Evolutionary conservation across 1,140 invertebrate species (phyloP).

Genomic region (Dinothrombium tinctorium): DNA sequence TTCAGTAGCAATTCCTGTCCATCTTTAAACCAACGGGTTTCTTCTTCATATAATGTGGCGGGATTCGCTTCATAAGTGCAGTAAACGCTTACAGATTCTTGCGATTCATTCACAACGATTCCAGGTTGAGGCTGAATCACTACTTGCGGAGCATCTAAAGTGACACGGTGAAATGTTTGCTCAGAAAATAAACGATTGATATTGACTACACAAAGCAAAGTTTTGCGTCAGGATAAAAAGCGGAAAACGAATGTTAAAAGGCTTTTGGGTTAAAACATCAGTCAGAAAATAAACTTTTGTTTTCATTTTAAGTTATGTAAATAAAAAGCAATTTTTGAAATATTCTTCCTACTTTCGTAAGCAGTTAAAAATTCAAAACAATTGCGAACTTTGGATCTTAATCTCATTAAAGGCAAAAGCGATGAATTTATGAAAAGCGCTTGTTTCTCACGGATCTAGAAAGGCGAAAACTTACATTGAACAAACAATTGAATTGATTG

Average conservation of each 20-base stretch:
- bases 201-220: no score
- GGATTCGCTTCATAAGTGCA: constrained; percentile 18
- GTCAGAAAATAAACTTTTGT: no score
- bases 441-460: no score
- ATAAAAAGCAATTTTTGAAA: no score
- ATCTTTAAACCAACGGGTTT: constrained; percentile 15
- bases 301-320: no score
- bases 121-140: constrained; percentile 15
- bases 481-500: constrained; percentile 8
- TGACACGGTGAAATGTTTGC: background rate
- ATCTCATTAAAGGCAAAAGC: no score
- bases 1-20: constrained; percentile 10
- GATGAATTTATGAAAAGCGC: no score
- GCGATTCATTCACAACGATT: constrained; percentile 15
- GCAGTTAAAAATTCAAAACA: no score
- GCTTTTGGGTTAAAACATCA: background rate
- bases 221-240: no score
- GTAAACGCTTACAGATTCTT: constrained; percentile 12
- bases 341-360: no score
- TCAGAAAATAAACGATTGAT: constrained; percentile 5
- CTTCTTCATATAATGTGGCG: constrained; percentile 10
- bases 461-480: constrained; percentile 6
- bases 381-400: no score
- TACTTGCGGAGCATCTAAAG: constrained; percentile 16
- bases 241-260: background rate